Evolutionary conservation across 2,797 vertebrate species (phyloP).

Genomic region (Epinephelus awoara): DNA sequence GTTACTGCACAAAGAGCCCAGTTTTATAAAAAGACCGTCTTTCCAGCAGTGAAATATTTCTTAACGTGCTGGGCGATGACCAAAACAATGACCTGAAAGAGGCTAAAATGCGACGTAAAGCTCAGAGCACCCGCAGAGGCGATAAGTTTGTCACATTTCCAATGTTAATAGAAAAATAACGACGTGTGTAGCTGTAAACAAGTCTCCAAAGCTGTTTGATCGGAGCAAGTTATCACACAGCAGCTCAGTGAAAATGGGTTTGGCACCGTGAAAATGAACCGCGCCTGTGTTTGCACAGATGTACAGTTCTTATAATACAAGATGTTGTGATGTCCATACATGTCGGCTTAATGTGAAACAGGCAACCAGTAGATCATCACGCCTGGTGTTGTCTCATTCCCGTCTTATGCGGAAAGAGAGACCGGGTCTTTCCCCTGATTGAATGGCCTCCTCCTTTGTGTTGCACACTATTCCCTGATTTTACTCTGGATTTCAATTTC

Average conservation of each 20-base stretch:
- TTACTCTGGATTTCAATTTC: conserved; percentile 71
- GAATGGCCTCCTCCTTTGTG: conserved; percentile 57
- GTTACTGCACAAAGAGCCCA: no score
- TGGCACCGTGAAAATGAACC: not conserved
- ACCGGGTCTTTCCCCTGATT: conserved; percentile 30
- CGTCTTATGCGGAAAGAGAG: not conserved
- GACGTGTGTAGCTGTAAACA: not conserved
- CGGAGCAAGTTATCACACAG: not conserved
- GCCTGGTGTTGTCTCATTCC: conserved; percentile 31
- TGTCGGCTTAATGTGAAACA: not conserved
- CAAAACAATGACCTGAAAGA: no score
- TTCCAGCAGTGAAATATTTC: no score
- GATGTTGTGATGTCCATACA: not conserved
- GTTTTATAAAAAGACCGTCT: no score
- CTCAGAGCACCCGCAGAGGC: no score
- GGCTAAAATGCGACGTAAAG: no score
- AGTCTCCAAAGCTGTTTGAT: not conserved
- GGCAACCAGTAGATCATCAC: not conserved
- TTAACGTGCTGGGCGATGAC: no score
- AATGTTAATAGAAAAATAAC: not conserved
- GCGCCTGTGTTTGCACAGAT: not conserved
- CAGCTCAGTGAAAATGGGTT: not conserved
- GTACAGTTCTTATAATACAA: not conserved
- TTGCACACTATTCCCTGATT: conserved; percentile 52
- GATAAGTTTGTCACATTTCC: not conserved